A percentile compares a stretch with the other conserved stretches of the same genome.
Evolutionary conservation across 1,140 invertebrate genomes (phyloP).

Genomic region (Anthonomus grandis): DNA sequence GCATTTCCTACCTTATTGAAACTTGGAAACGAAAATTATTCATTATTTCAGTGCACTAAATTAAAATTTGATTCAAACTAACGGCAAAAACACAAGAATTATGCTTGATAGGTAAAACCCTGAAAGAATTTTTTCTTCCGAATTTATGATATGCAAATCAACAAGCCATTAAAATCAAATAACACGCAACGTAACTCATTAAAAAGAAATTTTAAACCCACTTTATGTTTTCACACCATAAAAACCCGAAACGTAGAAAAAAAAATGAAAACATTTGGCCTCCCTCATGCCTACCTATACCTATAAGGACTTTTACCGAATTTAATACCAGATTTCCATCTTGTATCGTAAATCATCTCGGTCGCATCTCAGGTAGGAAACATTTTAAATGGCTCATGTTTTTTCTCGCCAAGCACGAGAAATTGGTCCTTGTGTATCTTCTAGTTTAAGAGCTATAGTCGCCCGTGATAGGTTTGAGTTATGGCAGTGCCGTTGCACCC

Average conservation of each 20-base stretch:
- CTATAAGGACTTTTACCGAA: too few relatives aligned
- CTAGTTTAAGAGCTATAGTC: slow-evolving; percentile 10
- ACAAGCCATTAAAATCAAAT: slow-evolving; percentile 7
- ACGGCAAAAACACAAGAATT: too few relatives aligned
- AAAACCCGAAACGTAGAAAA: slow-evolving; percentile 14
- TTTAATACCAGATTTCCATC: slow-evolving; percentile 34
- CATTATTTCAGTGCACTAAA: too few relatives aligned
- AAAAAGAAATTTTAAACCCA: not conserved
- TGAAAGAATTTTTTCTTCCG: too few relatives aligned
- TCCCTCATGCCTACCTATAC: slow-evolving; percentile 13
- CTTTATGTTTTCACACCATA: slow-evolving; percentile 15
- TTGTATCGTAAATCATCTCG: slow-evolving; percentile 37
- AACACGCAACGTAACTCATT: not conserved
- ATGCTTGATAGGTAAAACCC: too few relatives aligned
- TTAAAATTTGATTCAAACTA: too few relatives aligned
- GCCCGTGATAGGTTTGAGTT: slow-evolving; percentile 12
- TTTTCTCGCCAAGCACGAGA: slow-evolving; percentile 5
- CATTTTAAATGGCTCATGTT: slow-evolving; percentile 29
- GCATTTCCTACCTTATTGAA: too few relatives aligned
- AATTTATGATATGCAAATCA: too few relatives aligned
- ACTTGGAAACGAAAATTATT: too few relatives aligned
- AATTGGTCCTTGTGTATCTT: slow-evolving; percentile 15
- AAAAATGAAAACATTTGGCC: too few relatives aligned
- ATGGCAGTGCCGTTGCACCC: slow-evolving; percentile 28
- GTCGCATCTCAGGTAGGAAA: slow-evolving; percentile 34